phyloP scores from a whole-genome alignment of 1,140 invertebrate species.

The Eupristina koningsbergeri region DNA sequence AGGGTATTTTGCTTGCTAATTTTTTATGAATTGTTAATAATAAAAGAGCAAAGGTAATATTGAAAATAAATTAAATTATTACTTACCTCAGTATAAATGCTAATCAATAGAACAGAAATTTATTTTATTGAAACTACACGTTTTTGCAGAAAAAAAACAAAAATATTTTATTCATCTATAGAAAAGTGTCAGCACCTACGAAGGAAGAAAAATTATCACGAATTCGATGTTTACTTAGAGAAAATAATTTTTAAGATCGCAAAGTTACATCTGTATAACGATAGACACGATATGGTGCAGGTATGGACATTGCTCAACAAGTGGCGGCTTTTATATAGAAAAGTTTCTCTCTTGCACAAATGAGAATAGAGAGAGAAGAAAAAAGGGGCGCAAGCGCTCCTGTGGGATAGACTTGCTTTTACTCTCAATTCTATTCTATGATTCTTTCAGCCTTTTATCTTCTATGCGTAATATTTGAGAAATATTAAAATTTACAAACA shows the following conservation, averaged over 20 bases:
- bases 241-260: constrained; percentile 51
- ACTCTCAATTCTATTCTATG: background rate
- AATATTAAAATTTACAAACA: no score
- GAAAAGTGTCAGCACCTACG: background rate
- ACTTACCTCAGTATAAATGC: constrained; percentile 1
- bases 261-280: constrained; percentile 34
- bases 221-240: background rate
- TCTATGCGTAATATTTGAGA: background rate
- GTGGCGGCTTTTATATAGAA: constrained; percentile 71
- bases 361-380: background rate
- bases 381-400: constrained; percentile 44
- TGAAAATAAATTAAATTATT: background rate
- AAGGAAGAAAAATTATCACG: background rate
- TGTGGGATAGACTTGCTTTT: constrained; percentile 13
- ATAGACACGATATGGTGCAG: constrained; percentile 63
- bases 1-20: no score
- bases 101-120: background rate
- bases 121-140: constrained; percentile 26
- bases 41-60: no score
- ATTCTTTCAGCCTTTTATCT: background rate
- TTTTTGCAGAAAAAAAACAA: constrained; percentile 37
- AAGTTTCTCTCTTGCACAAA: constrained; percentile 2
- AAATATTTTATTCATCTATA: background rate
- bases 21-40: no score
- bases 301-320: constrained; percentile 72